Conservation (phyloP, 2,888 invertebrate genomes). For the Cheilosia vernalis region DNA sequence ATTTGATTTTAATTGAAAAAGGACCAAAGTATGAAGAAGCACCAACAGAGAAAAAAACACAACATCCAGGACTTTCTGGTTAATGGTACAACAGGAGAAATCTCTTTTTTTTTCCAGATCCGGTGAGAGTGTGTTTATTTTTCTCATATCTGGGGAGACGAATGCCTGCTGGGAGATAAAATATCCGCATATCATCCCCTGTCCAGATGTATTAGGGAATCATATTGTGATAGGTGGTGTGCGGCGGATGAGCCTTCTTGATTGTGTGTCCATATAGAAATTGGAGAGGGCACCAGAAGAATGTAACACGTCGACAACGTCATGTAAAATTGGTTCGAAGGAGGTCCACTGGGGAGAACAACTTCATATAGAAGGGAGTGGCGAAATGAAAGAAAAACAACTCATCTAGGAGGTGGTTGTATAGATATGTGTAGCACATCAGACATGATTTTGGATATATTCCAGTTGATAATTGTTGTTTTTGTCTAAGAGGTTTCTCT, state of each 20-base stretch:
- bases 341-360: slow-evolving; percentile 19
- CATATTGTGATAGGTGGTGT: slow-evolving; percentile 42
- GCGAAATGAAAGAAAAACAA: slow-evolving; percentile 68
- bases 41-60: slow-evolving; percentile 17
- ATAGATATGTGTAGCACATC: not conserved
- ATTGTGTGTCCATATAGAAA: slow-evolving; percentile 45
- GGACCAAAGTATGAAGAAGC: slow-evolving; percentile 53
- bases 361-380: slow-evolving; percentile 1
- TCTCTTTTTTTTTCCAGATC: slow-evolving; percentile 4
- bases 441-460: slow-evolving; percentile 10
- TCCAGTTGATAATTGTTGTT: slow-evolving; percentile 39
- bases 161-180: slow-evolving; percentile 70
- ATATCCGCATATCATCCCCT: slow-evolving; percentile 71
- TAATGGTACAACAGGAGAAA: slow-evolving; percentile 57
- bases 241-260: slow-evolving; percentile 45
- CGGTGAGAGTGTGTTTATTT: slow-evolving; percentile 58
- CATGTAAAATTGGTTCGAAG: slow-evolving; percentile 56
- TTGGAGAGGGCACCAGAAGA: slow-evolving; percentile 10
- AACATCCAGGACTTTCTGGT: slow-evolving; percentile 33
- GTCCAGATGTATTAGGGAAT: slow-evolving; percentile 64
- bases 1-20: slow-evolving; percentile 76
- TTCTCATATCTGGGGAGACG: slow-evolving; percentile 65
- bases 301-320: slow-evolving; percentile 57
- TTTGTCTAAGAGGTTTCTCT: slow-evolving; percentile 33
- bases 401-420: not conserved